These are phyloP conservation scores for Anser cygnoides DNA, from an alignment of 2,113 vertebrate genomes.

Conservation along the genomic window DNA sequence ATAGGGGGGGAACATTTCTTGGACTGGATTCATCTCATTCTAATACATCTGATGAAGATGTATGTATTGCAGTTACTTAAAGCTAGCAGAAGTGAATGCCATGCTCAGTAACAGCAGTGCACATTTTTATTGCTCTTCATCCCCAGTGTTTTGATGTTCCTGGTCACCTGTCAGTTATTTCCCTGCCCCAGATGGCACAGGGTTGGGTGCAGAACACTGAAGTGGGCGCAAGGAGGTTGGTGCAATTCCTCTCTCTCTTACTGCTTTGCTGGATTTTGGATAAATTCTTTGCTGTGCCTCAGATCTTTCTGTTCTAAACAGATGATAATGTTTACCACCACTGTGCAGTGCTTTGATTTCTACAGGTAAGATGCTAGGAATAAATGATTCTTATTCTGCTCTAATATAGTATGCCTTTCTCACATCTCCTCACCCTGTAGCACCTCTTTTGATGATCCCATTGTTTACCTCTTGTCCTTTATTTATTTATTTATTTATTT, in stretches of 20 bases:
- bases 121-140: neutral
- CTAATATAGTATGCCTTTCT: neutral
- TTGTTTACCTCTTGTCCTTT: neutral
- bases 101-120: neutral
- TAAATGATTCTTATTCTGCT: neutral
- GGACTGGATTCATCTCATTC: neutral
- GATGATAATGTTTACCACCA: neutral
- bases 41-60: neutral
- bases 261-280: neutral
- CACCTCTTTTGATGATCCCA: neutral
- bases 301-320: neutral
- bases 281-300: neutral
- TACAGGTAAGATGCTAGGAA: neutral
- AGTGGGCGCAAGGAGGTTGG: neutral
- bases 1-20: neutral
- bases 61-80: neutral
- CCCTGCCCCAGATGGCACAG: neutral
- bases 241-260: neutral
- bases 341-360: neutral
- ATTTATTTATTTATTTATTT: too few relatives aligned
- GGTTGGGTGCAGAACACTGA: neutral
- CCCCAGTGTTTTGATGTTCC: neutral
- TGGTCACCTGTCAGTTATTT: neutral
- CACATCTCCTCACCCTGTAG: neutral
- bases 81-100: neutral